phyloP scores from a whole-genome alignment of 1,140 invertebrate genomes.

The Anadara kagoshimensis region DNA sequence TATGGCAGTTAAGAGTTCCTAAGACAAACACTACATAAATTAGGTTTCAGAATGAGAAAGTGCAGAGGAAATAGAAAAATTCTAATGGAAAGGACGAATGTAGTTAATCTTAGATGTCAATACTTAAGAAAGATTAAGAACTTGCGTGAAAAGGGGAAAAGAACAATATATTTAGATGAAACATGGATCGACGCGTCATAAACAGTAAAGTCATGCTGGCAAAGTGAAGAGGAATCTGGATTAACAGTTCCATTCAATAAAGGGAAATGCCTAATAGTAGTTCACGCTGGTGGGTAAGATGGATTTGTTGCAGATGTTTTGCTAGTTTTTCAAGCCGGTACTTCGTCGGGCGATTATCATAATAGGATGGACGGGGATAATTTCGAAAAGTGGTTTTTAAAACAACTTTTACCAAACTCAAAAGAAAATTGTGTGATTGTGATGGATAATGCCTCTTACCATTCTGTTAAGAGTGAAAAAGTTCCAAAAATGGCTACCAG shows the following conservation, averaged over 20 bases:
- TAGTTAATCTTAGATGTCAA: background rate
- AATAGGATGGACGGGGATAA: background rate
- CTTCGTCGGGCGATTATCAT: conserved; percentile 8
- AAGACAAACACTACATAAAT: background rate
- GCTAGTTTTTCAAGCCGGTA: background rate
- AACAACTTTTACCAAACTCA: background rate
- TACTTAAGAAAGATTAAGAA: background rate
- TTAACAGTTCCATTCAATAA: background rate
- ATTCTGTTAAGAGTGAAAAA: background rate
- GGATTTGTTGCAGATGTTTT: background rate
- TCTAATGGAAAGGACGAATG: no score
- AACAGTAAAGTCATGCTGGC: no score
- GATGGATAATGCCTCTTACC: no score
- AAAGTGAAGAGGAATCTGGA: background rate
- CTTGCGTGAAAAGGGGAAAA: background rate
- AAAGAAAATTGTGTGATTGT: background rate
- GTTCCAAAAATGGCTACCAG: background rate
- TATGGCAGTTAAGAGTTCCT: background rate
- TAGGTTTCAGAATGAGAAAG: background rate
- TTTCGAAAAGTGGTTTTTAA: background rate
- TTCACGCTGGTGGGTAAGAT: background rate
- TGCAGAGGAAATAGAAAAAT: no score
- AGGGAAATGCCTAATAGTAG: background rate
- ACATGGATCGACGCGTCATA: background rate
- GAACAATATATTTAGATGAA: background rate